Evolutionary conservation across 2,888 invertebrate genomes (phyloP).

Genomic region (Eupithecia inturbata): DNA sequence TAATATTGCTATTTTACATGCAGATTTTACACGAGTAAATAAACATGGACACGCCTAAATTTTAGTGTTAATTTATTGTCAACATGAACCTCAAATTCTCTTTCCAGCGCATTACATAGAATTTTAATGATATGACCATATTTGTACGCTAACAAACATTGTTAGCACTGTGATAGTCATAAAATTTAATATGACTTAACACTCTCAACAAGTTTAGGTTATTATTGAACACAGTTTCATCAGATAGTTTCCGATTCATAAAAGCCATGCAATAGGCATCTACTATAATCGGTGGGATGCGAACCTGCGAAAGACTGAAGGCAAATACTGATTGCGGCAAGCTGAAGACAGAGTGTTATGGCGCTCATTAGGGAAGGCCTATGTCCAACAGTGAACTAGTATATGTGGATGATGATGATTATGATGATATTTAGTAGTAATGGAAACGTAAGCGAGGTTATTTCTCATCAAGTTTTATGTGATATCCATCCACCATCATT

Average conservation of each 20-base stretch:
- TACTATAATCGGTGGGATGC: not conserved
- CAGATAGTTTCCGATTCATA: not conserved
- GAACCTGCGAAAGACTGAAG: not conserved
- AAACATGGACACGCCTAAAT: not conserved
- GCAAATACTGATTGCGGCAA: not conserved
- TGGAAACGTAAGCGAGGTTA: not conserved
- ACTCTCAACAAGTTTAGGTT: not conserved
- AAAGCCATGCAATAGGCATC: not conserved
- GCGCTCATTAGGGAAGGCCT: not conserved
- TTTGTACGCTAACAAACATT: not conserved
- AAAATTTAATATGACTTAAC: not conserved
- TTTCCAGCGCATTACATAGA: constrained; percentile 2
- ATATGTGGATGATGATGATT: no score
- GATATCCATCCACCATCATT: not conserved
- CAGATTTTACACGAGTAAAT: not conserved
- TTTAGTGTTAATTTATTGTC: not conserved
- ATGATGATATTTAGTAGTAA: not conserved
- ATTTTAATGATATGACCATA: constrained; percentile 4
- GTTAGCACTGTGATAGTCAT: constrained; percentile 1
- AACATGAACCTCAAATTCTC: not conserved
- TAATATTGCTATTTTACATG: not conserved
- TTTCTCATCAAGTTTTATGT: not conserved
- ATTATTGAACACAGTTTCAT: not conserved
- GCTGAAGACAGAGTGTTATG: not conserved
- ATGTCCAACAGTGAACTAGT: not conserved